phyloP scores from a whole-genome alignment of 1,140 invertebrate genomes.

The Penaeus vannamei region DNA sequence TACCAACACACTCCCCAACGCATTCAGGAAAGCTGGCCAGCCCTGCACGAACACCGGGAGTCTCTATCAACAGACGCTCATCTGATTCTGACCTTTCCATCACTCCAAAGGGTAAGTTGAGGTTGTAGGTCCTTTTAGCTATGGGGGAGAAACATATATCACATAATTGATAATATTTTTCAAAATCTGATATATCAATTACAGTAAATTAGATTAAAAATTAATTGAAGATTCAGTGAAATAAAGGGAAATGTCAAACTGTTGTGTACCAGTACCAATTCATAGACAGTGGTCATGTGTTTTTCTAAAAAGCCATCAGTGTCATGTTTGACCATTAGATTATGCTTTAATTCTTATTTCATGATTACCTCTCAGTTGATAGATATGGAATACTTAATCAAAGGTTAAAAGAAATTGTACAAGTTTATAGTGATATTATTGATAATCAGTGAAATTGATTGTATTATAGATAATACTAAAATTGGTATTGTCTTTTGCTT shows the following conservation, averaged over 20 bases:
- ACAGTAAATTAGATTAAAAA: too few relatives aligned
- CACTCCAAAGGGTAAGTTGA: conserved; percentile 88
- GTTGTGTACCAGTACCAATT: background rate
- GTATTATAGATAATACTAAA: too few relatives aligned
- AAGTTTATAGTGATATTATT: too few relatives aligned
- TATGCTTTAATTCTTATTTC: too few relatives aligned
- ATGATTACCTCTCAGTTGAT: too few relatives aligned
- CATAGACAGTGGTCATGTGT: background rate
- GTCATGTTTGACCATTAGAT: too few relatives aligned
- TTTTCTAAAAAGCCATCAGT: background rate
- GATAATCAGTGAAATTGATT: too few relatives aligned
- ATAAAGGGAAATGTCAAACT: background rate
- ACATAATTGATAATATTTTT: too few relatives aligned
- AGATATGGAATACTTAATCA: too few relatives aligned
- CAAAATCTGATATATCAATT: too few relatives aligned
- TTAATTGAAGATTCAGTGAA: background rate
- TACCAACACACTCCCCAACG: conserved; percentile 49
- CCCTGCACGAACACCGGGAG: conserved; percentile 60
- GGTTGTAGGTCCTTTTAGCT: background rate
- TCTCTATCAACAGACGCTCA: conserved; percentile 75
- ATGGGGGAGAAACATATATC: background rate
- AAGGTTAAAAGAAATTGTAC: too few relatives aligned
- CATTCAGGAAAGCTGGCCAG: conserved; percentile 63
- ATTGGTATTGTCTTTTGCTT: too few relatives aligned
- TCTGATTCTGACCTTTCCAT: conserved; percentile 95